Base-by-base conservation (phyloP, 2,888 invertebrate genomes). In the Stenoptilia bipunctidactyla region DNA sequence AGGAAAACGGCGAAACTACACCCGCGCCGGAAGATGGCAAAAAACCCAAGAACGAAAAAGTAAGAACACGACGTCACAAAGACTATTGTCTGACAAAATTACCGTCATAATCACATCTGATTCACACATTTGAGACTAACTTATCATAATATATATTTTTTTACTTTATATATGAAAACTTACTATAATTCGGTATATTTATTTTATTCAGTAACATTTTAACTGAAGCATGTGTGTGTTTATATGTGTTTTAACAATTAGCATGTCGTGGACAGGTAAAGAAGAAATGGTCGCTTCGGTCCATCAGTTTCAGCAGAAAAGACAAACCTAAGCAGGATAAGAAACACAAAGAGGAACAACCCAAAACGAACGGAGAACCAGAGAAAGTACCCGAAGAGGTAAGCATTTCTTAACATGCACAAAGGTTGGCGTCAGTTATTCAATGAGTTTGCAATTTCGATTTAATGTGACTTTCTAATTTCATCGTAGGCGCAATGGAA, bases 261-360 rank as follows among this genome's bases (percentile, higher is more conserved):
- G 56, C 59, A 64, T 64, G 58, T 66, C 55, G 55, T 56, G 55
- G 62, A 49, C 83, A 89, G 86, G 86, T 90, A 55, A 93, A 93
- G 88, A 93, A 93, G 88, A 93, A 93, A 86, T 94, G 93, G 93
- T 93, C 93, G 58, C 90, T 94, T 77, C 89, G 93, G 64, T 92
- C 90, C 65, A 91, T 94, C 83, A 93, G 93, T 65, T 94, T 94
- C 76, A 91, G 92, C 65, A 90, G 90, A 76, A 93, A 93, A 77
- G 94, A 94, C 68, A 94, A 93, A 85, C 90, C 89, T 55, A 94
- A 94, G 74, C 93, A 93, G 53, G 87, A 87, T 57, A 92, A 92
- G 73, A 86, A 86, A 51, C 79, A 82, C 53, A 87, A 88, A 50
- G 80, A 82, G 8, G 80, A 82, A 15, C 72, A 90, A 85, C 71